Evolutionary conservation across 1,140 invertebrate species (phyloP).

Genomic region (Hetaerina americana): DNA sequence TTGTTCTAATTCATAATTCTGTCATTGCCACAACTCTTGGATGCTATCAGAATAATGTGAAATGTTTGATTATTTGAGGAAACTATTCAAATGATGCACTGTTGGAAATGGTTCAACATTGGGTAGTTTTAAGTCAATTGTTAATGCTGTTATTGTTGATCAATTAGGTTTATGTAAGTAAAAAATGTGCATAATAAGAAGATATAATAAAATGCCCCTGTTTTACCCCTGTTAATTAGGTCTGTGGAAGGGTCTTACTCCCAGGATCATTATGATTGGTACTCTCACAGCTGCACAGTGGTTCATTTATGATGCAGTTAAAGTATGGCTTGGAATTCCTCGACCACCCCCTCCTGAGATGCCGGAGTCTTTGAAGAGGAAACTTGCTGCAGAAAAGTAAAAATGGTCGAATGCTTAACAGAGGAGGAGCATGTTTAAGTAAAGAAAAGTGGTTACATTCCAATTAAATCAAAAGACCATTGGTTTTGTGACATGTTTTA

Average conservation of each 20-base stretch:
- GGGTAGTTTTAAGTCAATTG: too few relatives aligned
- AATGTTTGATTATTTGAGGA: too few relatives aligned
- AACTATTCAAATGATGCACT: too few relatives aligned
- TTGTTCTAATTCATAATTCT: too few relatives aligned
- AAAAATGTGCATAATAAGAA: too few relatives aligned
- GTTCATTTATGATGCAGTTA: constrained; percentile 99
- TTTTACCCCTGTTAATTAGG: constrained; percentile 40
- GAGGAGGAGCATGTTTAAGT: neutral
- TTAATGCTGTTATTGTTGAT: too few relatives aligned
- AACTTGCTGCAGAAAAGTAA: constrained; percentile 40
- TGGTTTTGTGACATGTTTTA: neutral
- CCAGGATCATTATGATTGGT: constrained; percentile 99
- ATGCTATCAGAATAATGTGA: too few relatives aligned
- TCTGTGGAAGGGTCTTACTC: constrained; percentile 92
- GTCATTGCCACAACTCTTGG: too few relatives aligned
- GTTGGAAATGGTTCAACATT: too few relatives aligned
- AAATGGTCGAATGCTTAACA: neutral
- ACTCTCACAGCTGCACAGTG: constrained; percentile 96
- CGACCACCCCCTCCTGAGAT: constrained; percentile 96
- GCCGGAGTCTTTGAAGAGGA: constrained; percentile 89
- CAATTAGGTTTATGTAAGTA: too few relatives aligned
- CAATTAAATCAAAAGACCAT: too few relatives aligned
- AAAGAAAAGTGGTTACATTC: neutral
- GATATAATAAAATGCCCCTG: too few relatives aligned
- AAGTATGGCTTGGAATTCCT: constrained; percentile 80